These are phyloP conservation scores for Rhyzopertha dominica DNA, from an alignment of 1,140 invertebrate species.

Conservation along the genomic window DNA sequence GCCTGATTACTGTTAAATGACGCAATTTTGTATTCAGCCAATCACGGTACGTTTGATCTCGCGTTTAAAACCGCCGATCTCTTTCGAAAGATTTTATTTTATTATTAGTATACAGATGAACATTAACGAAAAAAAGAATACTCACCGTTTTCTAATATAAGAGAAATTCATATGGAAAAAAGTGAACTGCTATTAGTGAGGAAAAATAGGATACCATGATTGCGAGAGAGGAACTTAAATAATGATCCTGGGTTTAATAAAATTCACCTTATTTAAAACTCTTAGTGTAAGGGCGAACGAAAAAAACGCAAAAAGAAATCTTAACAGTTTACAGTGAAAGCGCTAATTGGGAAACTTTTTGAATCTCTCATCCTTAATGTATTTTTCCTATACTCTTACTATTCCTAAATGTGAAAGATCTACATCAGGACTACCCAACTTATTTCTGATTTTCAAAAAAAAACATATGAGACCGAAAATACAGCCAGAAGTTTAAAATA, in stretches of 20 bases:
- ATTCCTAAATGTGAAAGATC: constrained; percentile 30
- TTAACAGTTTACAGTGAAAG: constrained; percentile 30
- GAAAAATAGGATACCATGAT: constrained; percentile 34
- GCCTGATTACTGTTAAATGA: too few relatives aligned
- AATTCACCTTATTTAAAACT: constrained; percentile 27
- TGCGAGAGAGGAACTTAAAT: constrained; percentile 39
- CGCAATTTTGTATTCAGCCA: too few relatives aligned
- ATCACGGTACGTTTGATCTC: too few relatives aligned
- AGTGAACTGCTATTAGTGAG: constrained; percentile 2
- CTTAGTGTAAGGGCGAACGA: constrained; percentile 26
- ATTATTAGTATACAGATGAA: too few relatives aligned
- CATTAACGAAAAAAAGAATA: too few relatives aligned
- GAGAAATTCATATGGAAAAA: too few relatives aligned
- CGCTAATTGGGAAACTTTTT: constrained; percentile 22
- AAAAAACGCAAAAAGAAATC: constrained; percentile 31
- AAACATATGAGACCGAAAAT: constrained; percentile 26
- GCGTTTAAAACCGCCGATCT: too few relatives aligned
- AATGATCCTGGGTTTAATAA: constrained; percentile 26
- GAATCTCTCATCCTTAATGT: constrained; percentile 31
- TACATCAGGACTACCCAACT: constrained; percentile 19
- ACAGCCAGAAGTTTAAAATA: constrained; percentile 27
- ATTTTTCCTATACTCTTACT: constrained; percentile 26
- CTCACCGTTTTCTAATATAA: too few relatives aligned
- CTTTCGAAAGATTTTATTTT: too few relatives aligned
- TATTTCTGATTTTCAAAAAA: constrained; percentile 11